Evolutionary conservation across 2,888 invertebrate species (phyloP), one percentile per base, ranked within the genome.

Genomic region (Apodemia duryi): DNA sequence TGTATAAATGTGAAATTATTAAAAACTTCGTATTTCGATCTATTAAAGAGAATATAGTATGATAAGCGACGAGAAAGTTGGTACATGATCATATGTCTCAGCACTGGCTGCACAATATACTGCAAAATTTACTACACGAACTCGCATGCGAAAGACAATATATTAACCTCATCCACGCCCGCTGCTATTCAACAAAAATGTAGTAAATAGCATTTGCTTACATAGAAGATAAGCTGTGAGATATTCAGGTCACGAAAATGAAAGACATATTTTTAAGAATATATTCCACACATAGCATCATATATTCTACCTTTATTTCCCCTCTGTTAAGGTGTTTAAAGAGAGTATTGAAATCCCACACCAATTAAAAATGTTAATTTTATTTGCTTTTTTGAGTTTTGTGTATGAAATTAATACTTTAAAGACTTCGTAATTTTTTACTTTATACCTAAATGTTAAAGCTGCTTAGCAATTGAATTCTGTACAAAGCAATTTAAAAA

Each of bases 141-240:
- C 32, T 29, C 29, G 32, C 11, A 32, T 1, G 6, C 9, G 28
- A 28, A 54, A 43, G 43, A 52, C 54, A 10, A 54, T 54, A 54
- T 54, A 54, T 57, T 57, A 57, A 29, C 57, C 57, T 32, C 10
- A 29, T 57, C 57, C 11, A 57, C 29, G 28, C 29, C 13, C 57
- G 57, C 57, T 57, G 57, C 13, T 32, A 57, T 32, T 54, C 54
- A 32, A 57, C 57, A 57, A 57, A 57, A 57, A 32, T 57, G 29
- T 29, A 57, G 32, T 29, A 57, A 57, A 57, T 57, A 32, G 54
- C 54, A 13, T 57, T 57, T 32, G 54, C 54, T 57, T 57, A 11
- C 54, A 57, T 28, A 57, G 10, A 28, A 13, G 28, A 57, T 57
- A 57, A 57, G 54, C 54, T 11, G 11, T 11, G 32, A 57, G 32